These are phyloP conservation scores for Stegastes partitus DNA, from an alignment of 2,113 vertebrate species.

Conservation along the genomic window DNA sequence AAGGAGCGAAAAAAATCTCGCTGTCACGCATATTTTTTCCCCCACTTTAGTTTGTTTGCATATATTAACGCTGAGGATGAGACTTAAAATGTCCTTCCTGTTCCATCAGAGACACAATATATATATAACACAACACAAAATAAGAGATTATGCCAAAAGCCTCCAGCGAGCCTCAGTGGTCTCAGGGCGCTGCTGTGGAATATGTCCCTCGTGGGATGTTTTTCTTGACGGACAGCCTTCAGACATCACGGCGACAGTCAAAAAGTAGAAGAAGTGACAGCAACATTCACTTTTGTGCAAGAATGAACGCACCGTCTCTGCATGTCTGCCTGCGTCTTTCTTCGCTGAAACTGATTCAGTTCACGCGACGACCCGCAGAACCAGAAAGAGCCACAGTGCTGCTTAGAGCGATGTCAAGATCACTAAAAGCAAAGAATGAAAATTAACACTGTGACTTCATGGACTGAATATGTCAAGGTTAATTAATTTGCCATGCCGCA, in stretches of 20 bases:
- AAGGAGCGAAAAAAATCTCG: not conserved
- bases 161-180: constrained; percentile 29
- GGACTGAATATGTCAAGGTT: constrained; percentile 74
- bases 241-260: constrained; percentile 60
- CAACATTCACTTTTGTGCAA: constrained; percentile 53
- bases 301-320: constrained; percentile 42
- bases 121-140: constrained; percentile 9
- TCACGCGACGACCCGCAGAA: constrained; percentile 45
- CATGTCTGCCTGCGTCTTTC: constrained; percentile 17
- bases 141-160: constrained; percentile 35
- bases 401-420: constrained; percentile 76
- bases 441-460: constrained; percentile 68
- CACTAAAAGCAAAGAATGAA: constrained; percentile 65
- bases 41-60: constrained; percentile 14
- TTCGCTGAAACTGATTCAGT: constrained; percentile 43
- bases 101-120: constrained; percentile 4
- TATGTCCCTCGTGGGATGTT: constrained; percentile 28
- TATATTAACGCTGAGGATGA: constrained; percentile 2
- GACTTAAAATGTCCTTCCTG: constrained; percentile 16
- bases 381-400: constrained; percentile 42
- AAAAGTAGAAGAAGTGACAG: constrained; percentile 60
- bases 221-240: constrained; percentile 60
- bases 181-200: constrained; percentile 17
- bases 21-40: constrained; percentile 20
- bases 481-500: constrained; percentile 66